phyloP scores from a whole-genome alignment of 2,797 vertebrate species.

The Otolemur crassicaudatus region DNA sequence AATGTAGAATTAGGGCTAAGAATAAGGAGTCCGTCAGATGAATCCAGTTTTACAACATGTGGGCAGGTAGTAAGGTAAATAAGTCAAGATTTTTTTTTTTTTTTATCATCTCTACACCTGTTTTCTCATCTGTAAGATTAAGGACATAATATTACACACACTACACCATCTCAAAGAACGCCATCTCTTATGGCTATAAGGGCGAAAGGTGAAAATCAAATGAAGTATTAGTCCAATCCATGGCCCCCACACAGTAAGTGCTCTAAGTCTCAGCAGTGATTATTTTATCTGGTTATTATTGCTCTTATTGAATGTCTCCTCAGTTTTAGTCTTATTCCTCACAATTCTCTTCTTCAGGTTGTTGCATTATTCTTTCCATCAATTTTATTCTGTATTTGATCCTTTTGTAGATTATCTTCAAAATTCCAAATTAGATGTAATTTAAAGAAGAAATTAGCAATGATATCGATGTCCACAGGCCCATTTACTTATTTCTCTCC shows the following conservation, averaged over 20 bases:
- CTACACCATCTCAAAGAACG: background rate
- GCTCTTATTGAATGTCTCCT: background rate
- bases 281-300: slow-evolving; percentile 27
- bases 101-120: background rate
- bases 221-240: background rate
- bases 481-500: background rate
- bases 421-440: slow-evolving; percentile 30
- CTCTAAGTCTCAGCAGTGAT: background rate
- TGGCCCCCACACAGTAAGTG: background rate
- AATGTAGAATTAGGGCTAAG: slow-evolving; percentile 13
- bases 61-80: background rate
- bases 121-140: background rate
- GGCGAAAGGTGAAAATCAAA: background rate
- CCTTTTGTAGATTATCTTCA: background rate
- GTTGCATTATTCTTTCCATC: slow-evolving; percentile 31
- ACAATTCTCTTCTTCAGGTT: background rate
- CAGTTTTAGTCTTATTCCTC: slow-evolving; percentile 4
- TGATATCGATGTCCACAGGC: background rate
- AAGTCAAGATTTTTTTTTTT: background rate
- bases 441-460: background rate
- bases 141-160: background rate
- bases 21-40: background rate
- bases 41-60: background rate
- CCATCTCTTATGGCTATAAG: background rate
- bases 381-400: background rate